Evolutionary conservation across 2,888 invertebrate species (phyloP).

Genomic region (Meghimatium bilineatum): DNA sequence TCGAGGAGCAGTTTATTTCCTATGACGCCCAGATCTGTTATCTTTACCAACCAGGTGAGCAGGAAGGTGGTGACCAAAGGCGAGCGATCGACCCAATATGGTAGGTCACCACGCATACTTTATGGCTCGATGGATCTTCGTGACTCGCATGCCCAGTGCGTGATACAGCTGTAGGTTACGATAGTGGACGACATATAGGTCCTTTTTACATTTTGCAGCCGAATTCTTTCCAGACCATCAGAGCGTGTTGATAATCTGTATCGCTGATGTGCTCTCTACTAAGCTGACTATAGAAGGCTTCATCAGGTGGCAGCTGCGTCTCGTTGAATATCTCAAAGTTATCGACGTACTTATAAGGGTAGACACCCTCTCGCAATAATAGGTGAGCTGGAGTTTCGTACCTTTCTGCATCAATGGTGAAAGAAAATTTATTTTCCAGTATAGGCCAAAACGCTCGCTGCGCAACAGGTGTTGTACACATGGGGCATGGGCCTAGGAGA

Average conservation of each 20-base stretch:
- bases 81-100: neutral
- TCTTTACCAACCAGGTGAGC: neutral
- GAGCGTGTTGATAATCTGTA: neutral
- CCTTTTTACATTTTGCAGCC: neutral
- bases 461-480: too few relatives aligned
- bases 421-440: too few relatives aligned
- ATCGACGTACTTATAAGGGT: neutral
- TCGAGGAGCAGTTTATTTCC: too few relatives aligned
- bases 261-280: neutral
- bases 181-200: constrained; percentile 64
- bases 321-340: neutral
- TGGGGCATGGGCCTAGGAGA: too few relatives aligned
- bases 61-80: neutral
- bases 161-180: constrained; percentile 67
- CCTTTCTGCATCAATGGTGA: too few relatives aligned
- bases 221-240: neutral
- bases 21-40: too few relatives aligned
- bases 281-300: neutral
- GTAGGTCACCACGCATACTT: too few relatives aligned
- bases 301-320: neutral
- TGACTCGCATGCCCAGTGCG: constrained; percentile 55
- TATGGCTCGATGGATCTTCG: too few relatives aligned
- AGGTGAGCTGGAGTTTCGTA: neutral
- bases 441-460: too few relatives aligned
- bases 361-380: neutral